These are phyloP conservation scores for Lophochroa leadbeateri DNA, from an alignment of 2,113 vertebrate genomes.

Conservation along the genomic window DNA sequence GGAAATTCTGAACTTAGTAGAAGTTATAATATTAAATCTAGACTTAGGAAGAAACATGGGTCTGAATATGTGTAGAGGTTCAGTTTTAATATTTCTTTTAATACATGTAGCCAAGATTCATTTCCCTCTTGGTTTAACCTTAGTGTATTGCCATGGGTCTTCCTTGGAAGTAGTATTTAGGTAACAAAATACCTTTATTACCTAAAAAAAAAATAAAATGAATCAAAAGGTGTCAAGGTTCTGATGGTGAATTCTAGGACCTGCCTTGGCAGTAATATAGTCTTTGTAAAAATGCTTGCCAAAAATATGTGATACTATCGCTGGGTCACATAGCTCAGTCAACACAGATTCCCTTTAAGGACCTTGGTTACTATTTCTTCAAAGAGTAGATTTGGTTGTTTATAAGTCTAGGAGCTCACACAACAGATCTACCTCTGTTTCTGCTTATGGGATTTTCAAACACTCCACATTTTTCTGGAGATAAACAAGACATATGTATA, in stretches of 20 bases:
- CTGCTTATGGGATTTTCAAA: not conserved
- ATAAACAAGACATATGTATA: not conserved
- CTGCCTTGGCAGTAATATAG: not conserved
- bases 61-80: not conserved
- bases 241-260: not conserved
- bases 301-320: not conserved
- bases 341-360: not conserved
- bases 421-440: not conserved
- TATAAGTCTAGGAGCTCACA: not conserved
- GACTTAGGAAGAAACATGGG: not conserved
- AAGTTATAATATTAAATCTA: not conserved
- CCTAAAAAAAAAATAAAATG: not conserved
- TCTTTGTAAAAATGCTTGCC: not conserved
- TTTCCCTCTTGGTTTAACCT: not conserved
- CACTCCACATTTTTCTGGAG: not conserved
- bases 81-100: not conserved
- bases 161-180: not conserved
- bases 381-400: not conserved
- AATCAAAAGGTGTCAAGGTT: not conserved
- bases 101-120: not conserved
- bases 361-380: not conserved
- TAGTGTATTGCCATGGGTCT: accelerated
- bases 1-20: not conserved
- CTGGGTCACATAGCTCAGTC: not conserved
- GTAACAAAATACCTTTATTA: no score